These are phyloP conservation scores for Eupithecia pulchellata DNA, from an alignment of 2,888 invertebrate genomes.

Conservation along the genomic window DNA sequence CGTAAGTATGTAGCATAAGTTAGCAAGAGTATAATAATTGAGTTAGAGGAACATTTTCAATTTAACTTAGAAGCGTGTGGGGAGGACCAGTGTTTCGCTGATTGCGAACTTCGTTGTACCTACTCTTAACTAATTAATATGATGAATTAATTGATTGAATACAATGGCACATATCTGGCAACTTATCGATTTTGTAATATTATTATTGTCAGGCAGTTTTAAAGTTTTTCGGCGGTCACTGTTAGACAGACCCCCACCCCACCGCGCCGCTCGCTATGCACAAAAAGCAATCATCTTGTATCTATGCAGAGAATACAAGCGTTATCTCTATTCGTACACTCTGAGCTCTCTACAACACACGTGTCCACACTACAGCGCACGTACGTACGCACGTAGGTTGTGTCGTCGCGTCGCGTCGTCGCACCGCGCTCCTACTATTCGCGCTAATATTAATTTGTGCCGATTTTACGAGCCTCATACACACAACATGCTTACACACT, in stretches of 20 bases:
- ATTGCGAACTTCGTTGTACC: background rate
- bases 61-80: conserved; percentile 18
- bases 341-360: background rate
- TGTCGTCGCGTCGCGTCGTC: background rate
- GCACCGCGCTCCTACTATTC: conserved; percentile 16
- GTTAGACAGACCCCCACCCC: too few relatives aligned
- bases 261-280: too few relatives aligned
- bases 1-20: background rate
- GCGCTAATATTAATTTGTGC: conserved; percentile 45
- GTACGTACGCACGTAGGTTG: background rate
- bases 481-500: conserved; percentile 6
- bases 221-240: background rate
- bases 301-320: background rate
- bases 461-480: conserved; percentile 41
- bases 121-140: background rate
- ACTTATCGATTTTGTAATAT: background rate
- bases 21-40: conserved; percentile 12
- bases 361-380: background rate
- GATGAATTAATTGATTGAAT: background rate
- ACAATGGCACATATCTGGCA: background rate
- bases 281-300: too few relatives aligned
- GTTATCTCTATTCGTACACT: background rate
- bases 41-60: conserved; percentile 20
- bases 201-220: background rate
- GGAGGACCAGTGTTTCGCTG: background rate